A percentile compares a stretch with the other conserved stretches of the same genome.
Evolutionary conservation across 2,888 invertebrate genomes (phyloP).

Genomic region (Panzeria rudis): DNA sequence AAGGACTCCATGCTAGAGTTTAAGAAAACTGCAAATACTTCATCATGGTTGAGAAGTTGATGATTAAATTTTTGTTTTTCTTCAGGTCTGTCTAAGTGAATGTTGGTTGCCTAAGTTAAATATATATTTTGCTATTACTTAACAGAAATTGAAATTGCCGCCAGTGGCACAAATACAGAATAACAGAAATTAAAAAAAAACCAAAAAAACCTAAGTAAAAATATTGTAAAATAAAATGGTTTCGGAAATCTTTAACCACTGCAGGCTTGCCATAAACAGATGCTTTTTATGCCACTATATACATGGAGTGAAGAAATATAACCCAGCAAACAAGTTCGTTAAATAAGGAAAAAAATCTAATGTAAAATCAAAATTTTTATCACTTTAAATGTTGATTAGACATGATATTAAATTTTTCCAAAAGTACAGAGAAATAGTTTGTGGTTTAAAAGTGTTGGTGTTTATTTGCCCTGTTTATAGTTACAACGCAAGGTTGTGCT

Average conservation of each 20-base stretch:
- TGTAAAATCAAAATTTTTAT: no score
- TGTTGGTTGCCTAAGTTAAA: conserved; percentile 3
- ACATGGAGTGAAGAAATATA: no score
- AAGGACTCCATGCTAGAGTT: not conserved
- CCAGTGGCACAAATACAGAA: conserved; percentile 31
- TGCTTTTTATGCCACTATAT: not conserved
- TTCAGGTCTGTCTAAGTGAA: not conserved
- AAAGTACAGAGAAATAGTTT: no score
- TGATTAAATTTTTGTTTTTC: conserved; percentile 36
- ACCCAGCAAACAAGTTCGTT: no score
- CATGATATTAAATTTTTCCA: no score
- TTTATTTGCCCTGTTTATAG: no score
- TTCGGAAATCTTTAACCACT: conserved; percentile 54
- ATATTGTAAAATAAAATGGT: conserved; percentile 16
- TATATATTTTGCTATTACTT: conserved; percentile 55
- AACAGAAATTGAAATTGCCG: conserved; percentile 63
- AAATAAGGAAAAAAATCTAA: no score
- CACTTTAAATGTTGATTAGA: no score
- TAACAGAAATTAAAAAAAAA: not conserved
- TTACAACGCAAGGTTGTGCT: no score
- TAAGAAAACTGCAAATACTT: conserved; percentile 2
- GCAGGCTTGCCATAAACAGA: conserved; percentile 29
- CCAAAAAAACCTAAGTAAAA: not conserved
- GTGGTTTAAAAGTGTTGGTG: no score
- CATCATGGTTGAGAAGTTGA: conserved; percentile 26